A percentile compares a stretch with the other conserved stretches of the same genome.
Conservation (phyloP, 2,888 invertebrate genomes). For the Lasioglossum morio region DNA sequence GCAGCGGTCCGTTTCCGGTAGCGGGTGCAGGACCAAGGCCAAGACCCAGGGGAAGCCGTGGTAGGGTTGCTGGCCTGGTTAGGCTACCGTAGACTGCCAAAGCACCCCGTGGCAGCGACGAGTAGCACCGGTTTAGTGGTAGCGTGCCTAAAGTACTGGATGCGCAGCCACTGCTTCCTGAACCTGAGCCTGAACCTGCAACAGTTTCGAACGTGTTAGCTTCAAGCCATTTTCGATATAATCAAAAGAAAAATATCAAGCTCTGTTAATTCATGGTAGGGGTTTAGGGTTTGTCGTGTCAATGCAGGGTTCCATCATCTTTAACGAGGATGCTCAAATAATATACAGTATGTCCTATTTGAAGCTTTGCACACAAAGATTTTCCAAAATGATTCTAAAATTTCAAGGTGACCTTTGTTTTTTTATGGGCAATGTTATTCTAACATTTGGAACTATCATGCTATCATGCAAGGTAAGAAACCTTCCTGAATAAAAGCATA, state of each 20-base stretch:
- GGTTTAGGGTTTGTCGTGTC: background rate
- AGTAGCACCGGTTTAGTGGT: constrained; percentile 83
- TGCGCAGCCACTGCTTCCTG: constrained; percentile 85
- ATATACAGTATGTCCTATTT: no score
- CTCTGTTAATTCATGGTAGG: background rate
- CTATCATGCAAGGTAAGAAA: no score
- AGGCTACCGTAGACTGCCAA: constrained; percentile 85
- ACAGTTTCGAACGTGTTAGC: background rate
- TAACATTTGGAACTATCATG: background rate
- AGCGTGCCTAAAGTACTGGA: constrained; percentile 80
- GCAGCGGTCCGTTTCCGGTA: constrained; percentile 73
- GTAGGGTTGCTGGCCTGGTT: constrained; percentile 85
- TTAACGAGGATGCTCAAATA: no score
- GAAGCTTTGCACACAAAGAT: no score
- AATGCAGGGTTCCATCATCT: no score
- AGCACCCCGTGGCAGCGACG: constrained; percentile 85
- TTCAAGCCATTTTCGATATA: background rate
- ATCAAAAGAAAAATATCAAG: background rate
- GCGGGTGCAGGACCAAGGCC: constrained; percentile 81
- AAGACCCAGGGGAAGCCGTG: constrained; percentile 85
- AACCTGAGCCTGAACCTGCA: constrained; percentile 80
- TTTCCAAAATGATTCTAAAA: no score
- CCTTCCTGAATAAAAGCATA: no score
- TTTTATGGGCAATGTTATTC: background rate
- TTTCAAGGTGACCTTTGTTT: background rate